Conservation (phyloP, 2,113 vertebrate genomes). For the Motacilla alba region DNA sequence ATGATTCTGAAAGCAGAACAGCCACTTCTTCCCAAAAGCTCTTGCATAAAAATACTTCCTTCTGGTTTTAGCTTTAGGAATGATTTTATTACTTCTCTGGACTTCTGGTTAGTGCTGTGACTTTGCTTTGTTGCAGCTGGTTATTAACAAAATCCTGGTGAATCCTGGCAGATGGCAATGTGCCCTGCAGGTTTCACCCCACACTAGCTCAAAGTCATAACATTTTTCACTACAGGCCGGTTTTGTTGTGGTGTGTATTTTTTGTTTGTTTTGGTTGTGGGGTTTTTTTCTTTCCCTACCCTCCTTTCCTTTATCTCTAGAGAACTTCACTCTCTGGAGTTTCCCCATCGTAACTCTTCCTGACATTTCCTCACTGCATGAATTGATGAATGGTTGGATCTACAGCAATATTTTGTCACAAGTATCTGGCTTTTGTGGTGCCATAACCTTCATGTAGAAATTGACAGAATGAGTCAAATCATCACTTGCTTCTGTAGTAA, state of each 20-base stretch:
- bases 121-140: background rate
- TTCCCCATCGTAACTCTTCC: background rate
- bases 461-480: background rate
- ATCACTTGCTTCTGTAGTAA: background rate
- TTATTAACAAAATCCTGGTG: background rate
- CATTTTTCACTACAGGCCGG: background rate
- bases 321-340: background rate
- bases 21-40: background rate
- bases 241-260: background rate
- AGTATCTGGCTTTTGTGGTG: background rate
- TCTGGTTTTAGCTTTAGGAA: background rate
- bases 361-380: background rate
- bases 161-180: background rate
- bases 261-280: background rate
- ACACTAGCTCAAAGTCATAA: background rate
- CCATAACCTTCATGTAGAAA: background rate
- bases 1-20: background rate
- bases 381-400: background rate
- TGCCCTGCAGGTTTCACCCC: background rate
- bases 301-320: background rate
- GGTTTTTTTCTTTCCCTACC: rapidly evolving
- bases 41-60: background rate
- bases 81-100: background rate
- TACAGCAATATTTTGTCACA: background rate
- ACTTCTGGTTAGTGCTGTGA: background rate